Evolutionary conservation across 2,113 vertebrate genomes (phyloP).

Genomic region (Sturnira hondurensis): DNA sequence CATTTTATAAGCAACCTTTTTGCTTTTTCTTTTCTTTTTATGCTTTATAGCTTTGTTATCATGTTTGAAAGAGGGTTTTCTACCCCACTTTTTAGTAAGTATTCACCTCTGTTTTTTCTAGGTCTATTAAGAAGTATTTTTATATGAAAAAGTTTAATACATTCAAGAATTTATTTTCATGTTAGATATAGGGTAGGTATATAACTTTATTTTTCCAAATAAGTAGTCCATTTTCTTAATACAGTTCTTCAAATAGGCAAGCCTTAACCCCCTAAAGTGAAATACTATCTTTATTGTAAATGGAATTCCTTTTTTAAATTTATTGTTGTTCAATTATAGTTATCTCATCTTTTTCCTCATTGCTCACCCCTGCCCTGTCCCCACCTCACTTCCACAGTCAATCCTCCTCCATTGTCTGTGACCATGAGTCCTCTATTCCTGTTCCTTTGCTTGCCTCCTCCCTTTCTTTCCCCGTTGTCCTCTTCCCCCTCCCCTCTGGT

Average conservation of each 20-base stretch:
- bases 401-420: too few species aligned
- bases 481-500: too few species aligned
- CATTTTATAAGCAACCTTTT: neutral
- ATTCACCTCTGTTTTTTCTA: neutral
- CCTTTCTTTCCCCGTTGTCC: too few species aligned
- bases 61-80: constrained; percentile 26
- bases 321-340: too few species aligned
- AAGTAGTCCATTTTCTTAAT: constrained; percentile 21
- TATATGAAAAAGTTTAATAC: neutral
- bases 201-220: neutral
- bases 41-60: neutral
- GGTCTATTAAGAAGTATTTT: neutral
- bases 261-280: neutral
- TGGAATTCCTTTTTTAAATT: neutral
- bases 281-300: neutral
- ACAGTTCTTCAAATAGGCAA: neutral
- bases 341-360: too few species aligned
- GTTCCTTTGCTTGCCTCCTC: too few species aligned
- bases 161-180: neutral
- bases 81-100: constrained; percentile 6
- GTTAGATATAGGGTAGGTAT: neutral
- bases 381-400: too few species aligned
- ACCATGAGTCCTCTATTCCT: too few species aligned
- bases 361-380: too few species aligned
- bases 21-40: neutral